phyloP scores from a whole-genome alignment of 2,797 vertebrate genomes.

The Notolepis coatsorum region DNA sequence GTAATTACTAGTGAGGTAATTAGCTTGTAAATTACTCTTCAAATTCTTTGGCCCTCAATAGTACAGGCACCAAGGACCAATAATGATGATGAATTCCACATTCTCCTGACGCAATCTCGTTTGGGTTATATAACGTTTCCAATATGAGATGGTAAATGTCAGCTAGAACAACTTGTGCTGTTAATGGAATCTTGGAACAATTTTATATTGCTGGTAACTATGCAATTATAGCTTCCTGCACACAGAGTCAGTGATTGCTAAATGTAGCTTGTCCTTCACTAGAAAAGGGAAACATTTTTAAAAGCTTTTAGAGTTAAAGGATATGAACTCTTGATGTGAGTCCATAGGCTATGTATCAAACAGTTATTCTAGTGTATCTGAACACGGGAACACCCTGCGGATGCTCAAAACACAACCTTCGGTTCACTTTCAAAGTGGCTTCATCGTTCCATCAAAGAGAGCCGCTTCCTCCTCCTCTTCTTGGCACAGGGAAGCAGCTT shows the following conservation, averaged over 20 bases:
- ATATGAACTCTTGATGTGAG: too few relatives aligned
- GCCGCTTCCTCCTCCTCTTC: too few relatives aligned
- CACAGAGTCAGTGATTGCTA: conserved; percentile 17
- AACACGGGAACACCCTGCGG: too few relatives aligned
- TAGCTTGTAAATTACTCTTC: neutral
- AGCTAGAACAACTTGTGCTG: conserved; percentile 4
- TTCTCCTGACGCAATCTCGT: neutral
- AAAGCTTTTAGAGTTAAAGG: too few relatives aligned
- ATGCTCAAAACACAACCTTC: too few relatives aligned
- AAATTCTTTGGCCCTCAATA: neutral
- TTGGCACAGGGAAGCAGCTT: too few relatives aligned
- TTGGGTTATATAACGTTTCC: neutral
- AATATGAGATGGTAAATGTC: conserved; percentile 23
- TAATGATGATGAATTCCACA: neutral
- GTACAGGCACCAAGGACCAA: neutral
- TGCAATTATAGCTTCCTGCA: conserved; percentile 9
- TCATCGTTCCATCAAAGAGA: too few relatives aligned
- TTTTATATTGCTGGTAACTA: neutral
- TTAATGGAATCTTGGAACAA: conserved; percentile 1
- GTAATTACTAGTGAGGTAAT: conserved; percentile 41
- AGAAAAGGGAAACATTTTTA: conserved; percentile 35
- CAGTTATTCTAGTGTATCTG: too few relatives aligned
- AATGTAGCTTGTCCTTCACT: conserved; percentile 21
- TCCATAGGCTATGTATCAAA: too few relatives aligned
- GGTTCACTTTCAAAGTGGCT: too few relatives aligned